Percentiles rank a stretch among this genome's conserved stretches.
Conservation (phyloP, 2,888 invertebrate genomes). For the Synergus gifuensis region DNA sequence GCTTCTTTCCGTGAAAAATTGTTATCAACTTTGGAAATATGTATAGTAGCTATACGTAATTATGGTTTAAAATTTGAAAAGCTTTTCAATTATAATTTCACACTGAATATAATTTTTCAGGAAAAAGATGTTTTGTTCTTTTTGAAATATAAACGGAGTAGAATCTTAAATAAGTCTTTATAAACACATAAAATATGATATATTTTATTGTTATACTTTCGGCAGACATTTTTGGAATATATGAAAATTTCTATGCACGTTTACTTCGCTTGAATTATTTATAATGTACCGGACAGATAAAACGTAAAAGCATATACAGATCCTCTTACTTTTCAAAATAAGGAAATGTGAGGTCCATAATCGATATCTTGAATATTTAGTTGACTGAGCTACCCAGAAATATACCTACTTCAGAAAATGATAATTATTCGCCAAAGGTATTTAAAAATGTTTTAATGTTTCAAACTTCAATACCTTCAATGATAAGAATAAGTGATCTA, state of each 20-base stretch:
- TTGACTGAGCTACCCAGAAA: neutral
- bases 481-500: neutral
- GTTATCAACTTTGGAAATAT: neutral
- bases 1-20: neutral
- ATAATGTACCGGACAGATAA: neutral
- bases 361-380: neutral
- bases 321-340: neutral
- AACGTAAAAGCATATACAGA: neutral
- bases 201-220: neutral
- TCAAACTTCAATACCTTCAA: neutral
- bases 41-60: neutral
- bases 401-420: neutral
- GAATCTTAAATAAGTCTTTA: too few relatives aligned
- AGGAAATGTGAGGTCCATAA: neutral
- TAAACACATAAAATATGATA: neutral
- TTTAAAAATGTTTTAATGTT: neutral
- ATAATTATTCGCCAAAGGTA: neutral
- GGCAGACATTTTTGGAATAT: neutral
- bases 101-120: too few relatives aligned
- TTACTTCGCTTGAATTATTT: conserved; percentile 17
- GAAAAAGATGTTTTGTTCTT: too few relatives aligned
- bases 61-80: neutral
- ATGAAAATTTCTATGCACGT: neutral
- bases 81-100: neutral
- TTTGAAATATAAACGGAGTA: too few relatives aligned